Evolutionary conservation across 2,888 invertebrate genomes (phyloP).

Genomic region (Scaptomyza tumidula): DNA sequence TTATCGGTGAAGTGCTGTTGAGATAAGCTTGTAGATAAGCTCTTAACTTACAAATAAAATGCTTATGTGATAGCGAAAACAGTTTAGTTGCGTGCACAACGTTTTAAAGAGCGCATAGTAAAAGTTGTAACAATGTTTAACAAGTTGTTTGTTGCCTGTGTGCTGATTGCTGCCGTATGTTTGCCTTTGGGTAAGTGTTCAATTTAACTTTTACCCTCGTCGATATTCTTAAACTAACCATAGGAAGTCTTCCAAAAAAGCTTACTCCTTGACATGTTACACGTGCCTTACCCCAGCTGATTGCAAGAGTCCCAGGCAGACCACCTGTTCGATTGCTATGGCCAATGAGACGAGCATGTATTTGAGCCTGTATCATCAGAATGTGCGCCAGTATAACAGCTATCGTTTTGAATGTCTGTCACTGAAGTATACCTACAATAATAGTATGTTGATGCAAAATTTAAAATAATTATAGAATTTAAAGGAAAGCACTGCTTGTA

Average conservation of each 20-base stretch:
- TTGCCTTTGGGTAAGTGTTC: slow-evolving; percentile 54
- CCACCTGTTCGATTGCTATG: slow-evolving; percentile 39
- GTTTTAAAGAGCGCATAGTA: neutral
- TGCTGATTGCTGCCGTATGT: slow-evolving; percentile 44
- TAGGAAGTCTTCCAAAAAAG: slow-evolving; percentile 12
- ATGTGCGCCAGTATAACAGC: slow-evolving; percentile 24
- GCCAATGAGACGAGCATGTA: slow-evolving; percentile 49
- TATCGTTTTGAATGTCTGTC: slow-evolving; percentile 51
- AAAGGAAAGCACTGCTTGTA: neutral
- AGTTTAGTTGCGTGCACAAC: neutral
- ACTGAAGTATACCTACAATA: slow-evolving; percentile 33
- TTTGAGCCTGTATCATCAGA: slow-evolving; percentile 44
- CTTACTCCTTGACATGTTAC: slow-evolving; percentile 52
- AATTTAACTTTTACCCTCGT: neutral
- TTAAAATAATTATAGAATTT: neutral
- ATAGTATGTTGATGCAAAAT: slow-evolving; percentile 53
- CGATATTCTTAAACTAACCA: neutral
- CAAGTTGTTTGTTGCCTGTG: slow-evolving; percentile 35
- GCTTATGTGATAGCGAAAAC: neutral
- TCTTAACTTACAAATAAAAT: neutral
- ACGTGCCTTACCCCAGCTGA: slow-evolving; percentile 37
- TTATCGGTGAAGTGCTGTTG: neutral
- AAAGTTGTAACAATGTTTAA: slow-evolving; percentile 33
- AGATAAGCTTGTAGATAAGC: neutral
- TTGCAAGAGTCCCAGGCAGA: slow-evolving; percentile 47